Evolutionary conservation across 1,140 invertebrate genomes (phyloP), one percentile per base, ranked within the genome.

Genomic region (Bombus waltoni): DNA sequence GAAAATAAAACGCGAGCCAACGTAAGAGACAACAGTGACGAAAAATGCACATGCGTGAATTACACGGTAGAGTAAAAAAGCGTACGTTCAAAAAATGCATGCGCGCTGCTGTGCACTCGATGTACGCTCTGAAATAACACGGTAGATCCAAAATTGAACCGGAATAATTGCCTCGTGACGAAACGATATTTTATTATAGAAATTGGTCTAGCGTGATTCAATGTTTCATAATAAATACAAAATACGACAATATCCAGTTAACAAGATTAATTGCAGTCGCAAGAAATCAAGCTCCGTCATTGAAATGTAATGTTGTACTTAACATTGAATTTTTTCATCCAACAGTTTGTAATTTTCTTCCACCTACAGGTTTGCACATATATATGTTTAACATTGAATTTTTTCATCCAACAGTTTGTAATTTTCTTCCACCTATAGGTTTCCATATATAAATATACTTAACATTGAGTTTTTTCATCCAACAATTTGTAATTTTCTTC

Each of bases 51-150:
- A 13, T 15, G 25, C 22, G 28, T 10, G 38, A 40, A 9, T 18
- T 3, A 35, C 32, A 38, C 6, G 8, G 2, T 22, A 8, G 22
- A 53, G 18, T 8, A 8, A 6, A 53, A 53, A 53, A 5, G 18
- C 47, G 18, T 53, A 53, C 47, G 47, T 53, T 53, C 5, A 3
- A 8, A 22, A 22, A 53, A 8, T 53, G 18, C 18, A 22, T 0
- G 47, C 22, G 18, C 18, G 2, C 0, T 3, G 1, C 6, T 0
- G 1, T n/a, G n/a, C 59, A 9, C 25, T 62, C 59, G 28, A n/a
- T 10, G 28, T 28, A 62, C 59, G 4, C 59, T 28, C 28, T n/a
- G 11, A 62, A n/a, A 22, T 5, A n/a, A 9, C 11, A 13, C 28
- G 0, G 4, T 62, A 62, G 28, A 62, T 62, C 28, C 9, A 62